Evolutionary conservation across 1,140 invertebrate genomes (phyloP).

Genomic region (Drosophila hydei): DNA sequence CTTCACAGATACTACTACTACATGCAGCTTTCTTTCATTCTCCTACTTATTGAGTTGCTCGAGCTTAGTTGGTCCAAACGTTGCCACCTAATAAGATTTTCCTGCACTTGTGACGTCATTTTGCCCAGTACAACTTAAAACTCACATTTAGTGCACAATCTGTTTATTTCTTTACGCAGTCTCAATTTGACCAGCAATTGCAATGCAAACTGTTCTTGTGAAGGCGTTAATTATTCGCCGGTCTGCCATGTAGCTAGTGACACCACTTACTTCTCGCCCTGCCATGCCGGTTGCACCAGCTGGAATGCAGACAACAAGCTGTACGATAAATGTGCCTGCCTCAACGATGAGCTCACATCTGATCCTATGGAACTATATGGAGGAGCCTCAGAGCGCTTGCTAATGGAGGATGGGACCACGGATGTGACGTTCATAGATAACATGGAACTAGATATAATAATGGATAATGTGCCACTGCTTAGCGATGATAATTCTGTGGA

Average conservation of each 20-base stretch:
- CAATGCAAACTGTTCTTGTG: slow-evolving; percentile 86
- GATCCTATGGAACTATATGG: slow-evolving; percentile 1
- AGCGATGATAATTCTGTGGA: slow-evolving; percentile 49
- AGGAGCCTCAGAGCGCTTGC: slow-evolving; percentile 22
- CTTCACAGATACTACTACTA: too few species aligned
- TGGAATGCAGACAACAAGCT: slow-evolving; percentile 65
- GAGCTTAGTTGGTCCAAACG: background rate
- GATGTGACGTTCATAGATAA: background rate
- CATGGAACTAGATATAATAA: slow-evolving; percentile 15
- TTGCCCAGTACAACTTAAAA: too few species aligned
- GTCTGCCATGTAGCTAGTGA: slow-evolving; percentile 85
- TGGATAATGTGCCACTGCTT: slow-evolving; percentile 38
- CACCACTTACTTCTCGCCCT: slow-evolving; percentile 87
- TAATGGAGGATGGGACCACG: slow-evolving; percentile 10
- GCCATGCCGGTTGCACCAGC: slow-evolving; percentile 86
- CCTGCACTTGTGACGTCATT: background rate
- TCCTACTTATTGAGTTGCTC: too few species aligned
- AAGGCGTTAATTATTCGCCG: slow-evolving; percentile 85
- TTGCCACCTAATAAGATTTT: background rate
- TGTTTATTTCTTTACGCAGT: slow-evolving; percentile 59
- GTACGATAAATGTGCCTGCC: slow-evolving; percentile 56
- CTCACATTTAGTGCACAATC: too few species aligned
- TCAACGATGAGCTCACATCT: slow-evolving; percentile 4
- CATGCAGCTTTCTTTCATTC: too few species aligned
- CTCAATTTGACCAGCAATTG: slow-evolving; percentile 85